Conservation (phyloP, 2,113 vertebrate genomes). For the Gracilinanus agilis region DNA sequence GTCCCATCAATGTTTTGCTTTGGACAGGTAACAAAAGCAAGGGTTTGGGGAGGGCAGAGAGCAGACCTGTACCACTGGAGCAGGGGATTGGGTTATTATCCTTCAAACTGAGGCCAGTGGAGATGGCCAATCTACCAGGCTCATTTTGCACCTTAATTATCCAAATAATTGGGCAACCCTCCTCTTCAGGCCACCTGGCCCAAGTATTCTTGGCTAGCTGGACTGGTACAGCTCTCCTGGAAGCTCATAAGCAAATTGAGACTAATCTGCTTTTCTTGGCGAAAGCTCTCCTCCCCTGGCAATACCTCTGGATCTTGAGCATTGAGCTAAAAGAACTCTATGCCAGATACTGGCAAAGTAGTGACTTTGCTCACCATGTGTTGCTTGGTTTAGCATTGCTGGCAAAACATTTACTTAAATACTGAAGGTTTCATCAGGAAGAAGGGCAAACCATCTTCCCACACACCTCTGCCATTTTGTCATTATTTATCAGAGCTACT, state of each 20-base stretch:
- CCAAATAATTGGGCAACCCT: neutral
- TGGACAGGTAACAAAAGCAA: neutral
- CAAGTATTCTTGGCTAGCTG: neutral
- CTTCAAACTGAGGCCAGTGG: neutral
- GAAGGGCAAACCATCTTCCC: neutral
- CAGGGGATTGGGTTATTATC: neutral
- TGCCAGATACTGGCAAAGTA: constrained; percentile 17
- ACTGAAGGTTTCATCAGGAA: neutral
- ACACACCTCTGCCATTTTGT: neutral
- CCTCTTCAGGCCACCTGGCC: constrained; percentile 33
- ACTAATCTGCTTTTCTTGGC: constrained; percentile 34
- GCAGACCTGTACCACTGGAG: rapidly evolving
- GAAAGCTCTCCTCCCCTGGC: neutral
- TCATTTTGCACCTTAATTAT: constrained; percentile 19
- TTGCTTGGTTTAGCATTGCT: neutral
- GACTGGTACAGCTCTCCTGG: neutral
- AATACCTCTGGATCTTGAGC: neutral
- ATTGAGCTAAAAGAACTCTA: neutral
- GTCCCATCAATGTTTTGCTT: neutral
- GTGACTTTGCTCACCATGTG: neutral
- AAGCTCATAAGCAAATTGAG: constrained; percentile 46
- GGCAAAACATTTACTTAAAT: neutral
- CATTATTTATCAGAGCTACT: neutral
- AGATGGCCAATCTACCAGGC: neutral
- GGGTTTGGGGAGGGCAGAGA: neutral